A percentile compares a stretch with the other conserved stretches of the same genome.
phyloP scores from a whole-genome alignment of 2,113 vertebrate genomes.

The Trogon surrucura region DNA sequence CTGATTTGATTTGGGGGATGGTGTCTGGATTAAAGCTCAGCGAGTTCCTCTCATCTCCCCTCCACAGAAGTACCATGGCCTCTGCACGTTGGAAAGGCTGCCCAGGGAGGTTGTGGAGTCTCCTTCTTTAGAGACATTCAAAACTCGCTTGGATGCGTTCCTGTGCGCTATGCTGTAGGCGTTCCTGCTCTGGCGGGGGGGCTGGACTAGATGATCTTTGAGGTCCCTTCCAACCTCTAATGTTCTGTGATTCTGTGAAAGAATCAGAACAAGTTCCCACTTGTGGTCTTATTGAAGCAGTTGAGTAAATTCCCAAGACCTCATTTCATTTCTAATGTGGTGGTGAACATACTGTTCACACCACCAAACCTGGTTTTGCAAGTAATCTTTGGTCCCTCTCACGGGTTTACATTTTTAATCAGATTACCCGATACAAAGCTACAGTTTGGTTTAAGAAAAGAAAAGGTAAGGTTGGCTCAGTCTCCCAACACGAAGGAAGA shows the following conservation, averaged over 20 bases:
- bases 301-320: not conserved
- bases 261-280: not conserved
- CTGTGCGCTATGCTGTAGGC: too few relatives aligned
- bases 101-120: too few relatives aligned
- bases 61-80: not conserved
- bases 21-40: not conserved
- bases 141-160: too few relatives aligned
- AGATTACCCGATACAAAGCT: not conserved
- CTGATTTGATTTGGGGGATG: not conserved
- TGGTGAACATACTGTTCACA: not conserved
- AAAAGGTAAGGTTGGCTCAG: not conserved
- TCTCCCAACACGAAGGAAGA: not conserved
- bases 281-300: not conserved
- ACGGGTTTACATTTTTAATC: not conserved
- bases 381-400: not conserved
- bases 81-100: not conserved
- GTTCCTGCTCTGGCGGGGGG: too few relatives aligned
- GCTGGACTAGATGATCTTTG: too few relatives aligned
- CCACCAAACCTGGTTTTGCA: not conserved
- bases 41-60: not conserved
- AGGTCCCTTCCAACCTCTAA: too few relatives aligned
- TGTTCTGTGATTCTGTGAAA: too few relatives aligned
- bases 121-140: too few relatives aligned
- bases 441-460: not conserved
- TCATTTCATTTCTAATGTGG: not conserved